Base-by-base conservation (phyloP, 2,888 invertebrate species). In the Megastigmus dorsalis region DNA sequence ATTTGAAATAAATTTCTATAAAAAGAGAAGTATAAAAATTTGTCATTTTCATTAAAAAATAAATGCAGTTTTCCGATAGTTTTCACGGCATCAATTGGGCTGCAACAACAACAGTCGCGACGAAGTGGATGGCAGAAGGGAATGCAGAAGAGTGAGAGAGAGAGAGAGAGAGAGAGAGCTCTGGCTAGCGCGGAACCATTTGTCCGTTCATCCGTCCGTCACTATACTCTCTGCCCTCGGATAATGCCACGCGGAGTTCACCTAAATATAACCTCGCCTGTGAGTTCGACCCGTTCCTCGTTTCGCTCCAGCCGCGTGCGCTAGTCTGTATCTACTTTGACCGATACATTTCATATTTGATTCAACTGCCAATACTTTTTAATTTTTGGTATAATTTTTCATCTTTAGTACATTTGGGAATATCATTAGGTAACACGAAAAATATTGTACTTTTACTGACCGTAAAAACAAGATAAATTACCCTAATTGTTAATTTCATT, bases 241-340 rank as follows among this genome's bases (percentile, higher is more conserved):
- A 82, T 83, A 82, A 84, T 84, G 78, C 80, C 80, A 81, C 43
- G 36, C 54, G n/a, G 81, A 82, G 81, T 84, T 84, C 82, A 84
- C 80, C 82, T 82, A 83, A 84, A 84, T 84, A 84, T 82, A 84
- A 82, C 80, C 76, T 77, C 71, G 62, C 48, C 74, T 63, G 63
- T 59, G 41, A 57, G 59, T 70, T 75, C 66, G 66, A 75, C 71
- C 68, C 62, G 50, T 26, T 67, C 9, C 30, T 9, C 55, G 33
- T 18, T 45, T 20, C 4, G n/a, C n/a, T 59, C 45, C 26, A 23
- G 54, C 15, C 26, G 45, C 41, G 48, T n/a, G n/a, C 54, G 20
- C 30, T n/a, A n/a, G 18, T 7, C 23, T 41, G 9, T 59, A 48
- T 68, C 60, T 52, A n/a, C 48, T 50, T 18, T 36, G 26, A 30